Evolutionary conservation across 2,113 vertebrate species (phyloP).

Genomic region (Pandion haliaetus): DNA sequence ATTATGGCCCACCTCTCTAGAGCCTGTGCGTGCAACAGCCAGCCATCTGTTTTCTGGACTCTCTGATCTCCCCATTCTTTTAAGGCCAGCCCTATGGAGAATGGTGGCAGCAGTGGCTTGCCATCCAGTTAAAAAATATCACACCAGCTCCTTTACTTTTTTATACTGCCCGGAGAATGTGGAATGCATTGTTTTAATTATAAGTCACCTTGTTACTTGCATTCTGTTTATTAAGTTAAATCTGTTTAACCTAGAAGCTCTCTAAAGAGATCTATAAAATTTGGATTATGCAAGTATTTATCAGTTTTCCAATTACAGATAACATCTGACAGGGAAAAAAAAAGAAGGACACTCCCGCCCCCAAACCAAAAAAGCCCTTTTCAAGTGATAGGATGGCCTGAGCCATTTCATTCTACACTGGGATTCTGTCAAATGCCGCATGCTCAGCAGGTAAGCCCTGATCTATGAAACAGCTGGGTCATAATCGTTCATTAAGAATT

Average conservation of each 20-base stretch:
- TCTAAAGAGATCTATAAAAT: not conserved
- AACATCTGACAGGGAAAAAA: not conserved
- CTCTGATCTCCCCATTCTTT: constrained; percentile 19
- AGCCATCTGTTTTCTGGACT: constrained; percentile 54
- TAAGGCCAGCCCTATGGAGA: constrained; percentile 38
- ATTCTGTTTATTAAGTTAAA: not conserved
- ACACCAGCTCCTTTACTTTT: not conserved
- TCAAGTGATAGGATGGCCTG: not conserved
- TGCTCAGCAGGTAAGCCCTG: not conserved
- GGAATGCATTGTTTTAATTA: not conserved
- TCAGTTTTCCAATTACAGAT: not conserved
- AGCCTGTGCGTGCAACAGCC: not conserved
- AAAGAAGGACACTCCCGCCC: accelerated
- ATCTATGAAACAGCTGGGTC: not conserved
- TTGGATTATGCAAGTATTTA: not conserved
- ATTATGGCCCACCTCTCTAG: constrained; percentile 15
- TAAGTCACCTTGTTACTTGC: not conserved
- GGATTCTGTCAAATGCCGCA: not conserved
- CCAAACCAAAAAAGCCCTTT: not conserved
- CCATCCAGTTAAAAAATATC: constrained; percentile 2
- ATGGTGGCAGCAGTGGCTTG: constrained; percentile 6
- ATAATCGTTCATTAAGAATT: not conserved
- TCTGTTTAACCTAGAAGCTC: not conserved
- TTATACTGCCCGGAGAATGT: not conserved
- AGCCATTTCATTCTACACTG: not conserved